Base-by-base conservation (phyloP, 2,888 invertebrate species). In the Thyatira batis region DNA sequence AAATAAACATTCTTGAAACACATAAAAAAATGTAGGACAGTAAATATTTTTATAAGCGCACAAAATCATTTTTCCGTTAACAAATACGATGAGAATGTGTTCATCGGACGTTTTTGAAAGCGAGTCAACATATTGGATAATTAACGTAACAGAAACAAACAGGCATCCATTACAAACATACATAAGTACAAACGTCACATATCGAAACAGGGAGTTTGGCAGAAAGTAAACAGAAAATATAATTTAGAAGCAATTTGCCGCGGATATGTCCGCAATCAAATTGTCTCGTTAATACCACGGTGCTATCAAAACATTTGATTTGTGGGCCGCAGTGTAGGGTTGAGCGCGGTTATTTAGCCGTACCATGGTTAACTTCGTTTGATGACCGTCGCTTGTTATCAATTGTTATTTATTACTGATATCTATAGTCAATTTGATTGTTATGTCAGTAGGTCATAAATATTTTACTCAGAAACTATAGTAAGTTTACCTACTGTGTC, bases 231-330 rank as follows among this genome's bases (percentile, higher is more conserved):
- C 92, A 92, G 87, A 91, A 90, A 91, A 91, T 91, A 92, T 92
- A 91, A 92, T 92, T 92, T 91, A 90, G 88, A 88, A 92, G 91
- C 92, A 92, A 92, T 92, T 92, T 92, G 84, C 85, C 86, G 87
- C 81, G 89, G 87, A 91, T 91, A 90, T 89, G 91, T 90, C 89
- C 89, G 92, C 90, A 92, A 92, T 92, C 92, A 92, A 92, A 92
- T 92, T 92, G 92, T 92, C 92, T 92, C 91, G 92, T 92, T 92
- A 91, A 90, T 90, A 86, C 88, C 85, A 78, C 76, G 87, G 87
- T 83, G 89, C 89, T 92, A 92, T 92, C 89, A 92, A 89, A 92
- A 92, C 92, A 92, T 92, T 92, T 92, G 92, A 92, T 92, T 92
- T 92, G 92, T 92, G 89, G 39, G 90, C 79, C 76, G 72, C 75